A percentile compares a stretch with the other conserved stretches of the same genome.
These are phyloP conservation scores for Drosophila tani DNA, from an alignment of 1,140 invertebrate genomes.

Conservation along the genomic window DNA sequence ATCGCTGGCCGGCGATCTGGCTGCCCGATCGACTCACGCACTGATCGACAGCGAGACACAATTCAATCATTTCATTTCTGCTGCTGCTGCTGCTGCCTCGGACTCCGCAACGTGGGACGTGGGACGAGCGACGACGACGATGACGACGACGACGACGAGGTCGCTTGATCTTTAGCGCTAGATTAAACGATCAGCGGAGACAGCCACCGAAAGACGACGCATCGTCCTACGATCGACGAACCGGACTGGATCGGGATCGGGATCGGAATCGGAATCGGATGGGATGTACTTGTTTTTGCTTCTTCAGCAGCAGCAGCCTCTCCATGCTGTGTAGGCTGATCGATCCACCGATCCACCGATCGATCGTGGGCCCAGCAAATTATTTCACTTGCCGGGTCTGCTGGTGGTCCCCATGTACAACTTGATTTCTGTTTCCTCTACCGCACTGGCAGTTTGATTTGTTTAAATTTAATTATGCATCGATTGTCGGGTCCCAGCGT, in stretches of 20 bases:
- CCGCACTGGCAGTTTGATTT: conserved; percentile 79
- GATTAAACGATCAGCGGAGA: conserved; percentile 79
- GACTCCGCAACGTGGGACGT: conserved; percentile 37
- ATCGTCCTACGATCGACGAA: conserved; percentile 37
- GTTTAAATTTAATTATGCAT: conserved; percentile 84
- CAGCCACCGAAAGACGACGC: conserved; percentile 46
- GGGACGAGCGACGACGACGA: conserved; percentile 52
- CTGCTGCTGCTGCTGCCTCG: background rate
- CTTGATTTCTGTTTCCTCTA: conserved; percentile 83
- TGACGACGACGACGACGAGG: conserved; percentile 54
- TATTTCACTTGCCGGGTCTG: conserved; percentile 71
- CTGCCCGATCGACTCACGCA: conserved; percentile 58
- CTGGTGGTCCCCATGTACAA: conserved; percentile 78
- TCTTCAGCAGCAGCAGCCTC: conserved; percentile 5
- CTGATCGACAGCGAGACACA: conserved; percentile 81
- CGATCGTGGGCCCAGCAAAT: conserved; percentile 64
- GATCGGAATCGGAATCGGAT: background rate
- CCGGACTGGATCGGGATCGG: background rate
- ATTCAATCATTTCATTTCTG: conserved; percentile 78
- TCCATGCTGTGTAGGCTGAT: conserved; percentile 62
- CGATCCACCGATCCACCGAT: conserved; percentile 25
- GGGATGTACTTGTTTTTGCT: conserved; percentile 56
- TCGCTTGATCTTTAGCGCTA: conserved; percentile 81
- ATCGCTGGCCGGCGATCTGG: conserved; percentile 64
- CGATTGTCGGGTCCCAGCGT: conserved; percentile 66